Evolutionary conservation across 2,888 invertebrate species (phyloP).

Genomic region (Pterostichus madidus): DNA sequence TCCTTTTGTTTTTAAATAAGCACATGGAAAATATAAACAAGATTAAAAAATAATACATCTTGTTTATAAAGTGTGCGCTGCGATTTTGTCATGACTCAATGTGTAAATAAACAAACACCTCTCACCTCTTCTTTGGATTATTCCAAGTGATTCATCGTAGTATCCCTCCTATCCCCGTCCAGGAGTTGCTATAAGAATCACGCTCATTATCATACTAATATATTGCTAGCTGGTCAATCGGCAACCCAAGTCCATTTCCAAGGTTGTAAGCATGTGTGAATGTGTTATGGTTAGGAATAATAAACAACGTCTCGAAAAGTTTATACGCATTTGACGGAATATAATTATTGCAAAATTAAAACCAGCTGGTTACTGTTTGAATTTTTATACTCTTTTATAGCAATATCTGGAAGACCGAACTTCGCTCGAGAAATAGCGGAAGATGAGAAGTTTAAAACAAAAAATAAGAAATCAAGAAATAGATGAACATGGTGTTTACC

Average conservation of each 20-base stretch:
- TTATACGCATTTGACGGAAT: conserved; percentile 22
- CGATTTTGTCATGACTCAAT: conserved; percentile 10
- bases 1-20: no score
- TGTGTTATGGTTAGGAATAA: conserved; percentile 40
- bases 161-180: not conserved
- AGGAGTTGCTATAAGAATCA: conserved; percentile 9
- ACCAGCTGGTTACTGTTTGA: not conserved
- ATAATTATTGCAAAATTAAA: not conserved
- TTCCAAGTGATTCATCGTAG: conserved; percentile 2
- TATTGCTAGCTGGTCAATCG: conserved; percentile 43
- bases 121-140: conserved; percentile 23
- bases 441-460: no score
- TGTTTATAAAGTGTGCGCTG: not conserved
- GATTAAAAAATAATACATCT: not conserved
- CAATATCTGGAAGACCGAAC: no score
- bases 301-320: conserved; percentile 39
- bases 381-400: not conserved
- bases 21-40: not conserved
- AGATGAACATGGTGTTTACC: no score
- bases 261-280: conserved; percentile 54
- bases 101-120: conserved; percentile 41
- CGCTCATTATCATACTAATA: conserved; percentile 41
- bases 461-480: no score
- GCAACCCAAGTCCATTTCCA: conserved; percentile 43
- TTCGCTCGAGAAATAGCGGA: no score